Evolutionary conservation across 2,888 invertebrate species (phyloP).

Genomic region (Erynnis tages): DNA sequence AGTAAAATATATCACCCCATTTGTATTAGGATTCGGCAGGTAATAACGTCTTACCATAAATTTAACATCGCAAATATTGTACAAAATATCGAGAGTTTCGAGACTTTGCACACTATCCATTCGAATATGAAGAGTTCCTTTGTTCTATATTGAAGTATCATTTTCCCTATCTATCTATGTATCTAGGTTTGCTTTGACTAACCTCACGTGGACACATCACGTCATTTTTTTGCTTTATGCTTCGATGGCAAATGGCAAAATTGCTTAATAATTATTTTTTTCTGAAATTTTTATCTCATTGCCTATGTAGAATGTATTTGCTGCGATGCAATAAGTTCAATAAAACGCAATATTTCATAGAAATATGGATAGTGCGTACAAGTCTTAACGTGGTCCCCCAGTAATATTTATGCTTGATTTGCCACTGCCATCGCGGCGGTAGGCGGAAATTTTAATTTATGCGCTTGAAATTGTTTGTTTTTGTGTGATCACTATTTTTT

Average conservation of each 20-base stretch:
- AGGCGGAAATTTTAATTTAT: conserved; percentile 80
- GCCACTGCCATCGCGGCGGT: conserved; percentile 60
- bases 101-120: conserved; percentile 10
- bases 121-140: too few relatives aligned
- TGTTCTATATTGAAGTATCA: too few relatives aligned
- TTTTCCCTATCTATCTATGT: too few relatives aligned
- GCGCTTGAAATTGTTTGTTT: conserved; percentile 75
- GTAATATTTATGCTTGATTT: conserved; percentile 73
- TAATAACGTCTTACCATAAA: conserved; percentile 19
- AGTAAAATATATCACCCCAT: background rate
- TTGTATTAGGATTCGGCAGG: conserved; percentile 10
- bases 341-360: too few relatives aligned
- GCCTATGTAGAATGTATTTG: too few relatives aligned
- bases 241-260: too few relatives aligned
- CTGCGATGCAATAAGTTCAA: too few relatives aligned
- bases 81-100: conserved; percentile 18
- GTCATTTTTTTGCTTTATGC: too few relatives aligned
- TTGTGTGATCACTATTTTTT: conserved; percentile 67
- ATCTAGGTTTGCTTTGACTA: too few relatives aligned
- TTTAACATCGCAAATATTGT: conserved; percentile 11
- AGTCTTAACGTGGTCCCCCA: conserved; percentile 52
- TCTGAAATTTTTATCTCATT: too few relatives aligned
- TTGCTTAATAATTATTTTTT: too few relatives aligned
- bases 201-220: too few relatives aligned
- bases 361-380: conserved; percentile 12